phyloP scores from a whole-genome alignment of 2,797 vertebrate species.

The Sphenodon punctatus region DNA sequence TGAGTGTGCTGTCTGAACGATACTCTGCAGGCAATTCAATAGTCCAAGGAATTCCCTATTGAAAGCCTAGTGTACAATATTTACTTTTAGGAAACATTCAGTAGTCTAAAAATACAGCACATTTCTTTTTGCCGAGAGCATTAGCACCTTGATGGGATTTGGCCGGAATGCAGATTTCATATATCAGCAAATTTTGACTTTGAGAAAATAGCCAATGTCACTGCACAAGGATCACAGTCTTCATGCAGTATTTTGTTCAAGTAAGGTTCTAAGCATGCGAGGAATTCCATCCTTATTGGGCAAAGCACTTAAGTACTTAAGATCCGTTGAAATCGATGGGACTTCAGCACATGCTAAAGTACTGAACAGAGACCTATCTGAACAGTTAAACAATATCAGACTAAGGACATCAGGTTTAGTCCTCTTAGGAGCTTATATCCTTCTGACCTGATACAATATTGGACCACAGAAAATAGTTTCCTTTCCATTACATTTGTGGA shows the following conservation, averaged over 20 bases:
- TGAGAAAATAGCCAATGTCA: neutral
- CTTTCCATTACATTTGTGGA: neutral
- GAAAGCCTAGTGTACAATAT: conserved; percentile 9
- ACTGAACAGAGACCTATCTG: neutral
- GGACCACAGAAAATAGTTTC: conserved; percentile 32
- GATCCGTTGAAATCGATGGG: neutral
- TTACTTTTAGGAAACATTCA: conserved; percentile 13
- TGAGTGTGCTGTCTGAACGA: neutral
- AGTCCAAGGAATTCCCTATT: neutral
- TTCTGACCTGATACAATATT: neutral
- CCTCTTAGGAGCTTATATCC: neutral
- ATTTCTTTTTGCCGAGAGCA: conserved; percentile 4
- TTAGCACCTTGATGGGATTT: neutral
- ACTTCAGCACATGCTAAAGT: conserved; percentile 20
- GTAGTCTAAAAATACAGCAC: neutral
- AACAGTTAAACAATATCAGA: neutral
- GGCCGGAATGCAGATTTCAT: conserved; percentile 12
- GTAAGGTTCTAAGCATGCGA: neutral
- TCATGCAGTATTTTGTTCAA: too few species aligned
- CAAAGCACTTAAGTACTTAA: neutral
- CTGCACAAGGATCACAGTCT: neutral
- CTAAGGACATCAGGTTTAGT: neutral
- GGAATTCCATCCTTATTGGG: conserved; percentile 1
- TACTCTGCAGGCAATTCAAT: conserved; percentile 26
- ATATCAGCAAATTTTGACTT: neutral